phyloP scores from a whole-genome alignment of 1,140 invertebrate species.

The Trichonephila clavipes region DNA sequence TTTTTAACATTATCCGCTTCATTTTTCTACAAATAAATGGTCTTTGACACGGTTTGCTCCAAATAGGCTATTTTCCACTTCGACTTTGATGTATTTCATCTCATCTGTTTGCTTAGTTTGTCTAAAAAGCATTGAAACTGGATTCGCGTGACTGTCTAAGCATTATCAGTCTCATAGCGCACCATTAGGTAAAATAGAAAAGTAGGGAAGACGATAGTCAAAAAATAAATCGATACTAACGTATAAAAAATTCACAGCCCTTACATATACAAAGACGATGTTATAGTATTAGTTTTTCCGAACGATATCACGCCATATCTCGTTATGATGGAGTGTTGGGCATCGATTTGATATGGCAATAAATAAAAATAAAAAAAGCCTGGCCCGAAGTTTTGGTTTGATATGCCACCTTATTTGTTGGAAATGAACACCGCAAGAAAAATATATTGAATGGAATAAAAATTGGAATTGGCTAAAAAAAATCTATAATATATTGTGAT shows the following conservation, averaged over 20 bases:
- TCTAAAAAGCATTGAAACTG: background rate
- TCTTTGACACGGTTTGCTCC: background rate
- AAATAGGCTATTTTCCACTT: background rate
- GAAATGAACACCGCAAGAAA: no score
- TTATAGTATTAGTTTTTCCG: background rate
- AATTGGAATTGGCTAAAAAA: no score
- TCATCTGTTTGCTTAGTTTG: conserved; percentile 13
- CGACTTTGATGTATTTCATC: background rate
- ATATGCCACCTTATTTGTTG: background rate
- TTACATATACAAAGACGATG: background rate
- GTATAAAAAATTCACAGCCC: conserved; percentile 48
- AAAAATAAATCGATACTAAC: conserved; percentile 11
- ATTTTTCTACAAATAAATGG: background rate
- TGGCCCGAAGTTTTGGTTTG: background rate
- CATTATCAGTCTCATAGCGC: background rate
- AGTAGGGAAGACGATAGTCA: background rate
- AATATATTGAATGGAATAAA: no score
- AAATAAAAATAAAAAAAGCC: background rate
- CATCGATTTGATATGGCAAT: background rate
- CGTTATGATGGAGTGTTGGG: background rate
- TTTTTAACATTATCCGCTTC: background rate
- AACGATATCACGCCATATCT: conserved; percentile 19
- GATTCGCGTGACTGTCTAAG: conserved; percentile 1
- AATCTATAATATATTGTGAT: no score
- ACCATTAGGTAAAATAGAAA: conserved; percentile 11